A percentile compares a stretch with the other conserved stretches of the same genome.
These are phyloP conservation scores for Hormaphis cornu DNA, from an alignment of 1,140 invertebrate genomes.

Conservation along the genomic window DNA sequence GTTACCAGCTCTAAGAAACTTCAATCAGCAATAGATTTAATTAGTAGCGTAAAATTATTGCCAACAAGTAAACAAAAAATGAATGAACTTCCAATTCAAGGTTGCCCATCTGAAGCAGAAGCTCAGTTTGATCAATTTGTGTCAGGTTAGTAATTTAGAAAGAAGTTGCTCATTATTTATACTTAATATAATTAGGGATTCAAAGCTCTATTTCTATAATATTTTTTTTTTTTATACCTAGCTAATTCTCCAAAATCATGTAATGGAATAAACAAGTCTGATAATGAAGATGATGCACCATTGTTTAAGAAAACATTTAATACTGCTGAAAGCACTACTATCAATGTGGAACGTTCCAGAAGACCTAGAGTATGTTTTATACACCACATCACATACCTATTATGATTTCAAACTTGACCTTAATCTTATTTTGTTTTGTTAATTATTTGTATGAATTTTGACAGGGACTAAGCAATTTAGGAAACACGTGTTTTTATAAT, in stretches of 20 bases:
- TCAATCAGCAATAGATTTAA: conserved; percentile 53
- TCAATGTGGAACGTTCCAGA: conserved; percentile 13
- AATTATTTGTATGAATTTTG: conserved; percentile 35
- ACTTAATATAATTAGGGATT: neutral
- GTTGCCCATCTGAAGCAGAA: conserved; percentile 5
- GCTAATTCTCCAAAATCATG: conserved; percentile 1
- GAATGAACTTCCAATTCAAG: conserved; percentile 17
- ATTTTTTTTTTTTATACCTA: neutral
- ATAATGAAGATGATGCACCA: conserved; percentile 5
- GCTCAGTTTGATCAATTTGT: conserved; percentile 1
- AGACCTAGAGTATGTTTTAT: conserved; percentile 17
- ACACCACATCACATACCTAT: neutral
- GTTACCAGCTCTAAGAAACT: conserved; percentile 49
- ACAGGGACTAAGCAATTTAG: conserved; percentile 71
- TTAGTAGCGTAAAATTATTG: conserved; percentile 46
- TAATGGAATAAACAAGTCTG: conserved; percentile 11
- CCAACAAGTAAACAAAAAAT: conserved; percentile 12
- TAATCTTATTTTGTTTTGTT: neutral
- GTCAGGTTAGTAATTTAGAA: neutral
- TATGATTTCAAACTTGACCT: neutral
- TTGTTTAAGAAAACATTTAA: conserved; percentile 10
- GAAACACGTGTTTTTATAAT: conserved; percentile 96
- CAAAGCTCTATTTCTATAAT: neutral
- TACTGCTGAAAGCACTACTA: neutral
- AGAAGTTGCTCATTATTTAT: too few species aligned